Conservation (phyloP, 2,797 vertebrate species). For the Falco biarmicus region DNA sequence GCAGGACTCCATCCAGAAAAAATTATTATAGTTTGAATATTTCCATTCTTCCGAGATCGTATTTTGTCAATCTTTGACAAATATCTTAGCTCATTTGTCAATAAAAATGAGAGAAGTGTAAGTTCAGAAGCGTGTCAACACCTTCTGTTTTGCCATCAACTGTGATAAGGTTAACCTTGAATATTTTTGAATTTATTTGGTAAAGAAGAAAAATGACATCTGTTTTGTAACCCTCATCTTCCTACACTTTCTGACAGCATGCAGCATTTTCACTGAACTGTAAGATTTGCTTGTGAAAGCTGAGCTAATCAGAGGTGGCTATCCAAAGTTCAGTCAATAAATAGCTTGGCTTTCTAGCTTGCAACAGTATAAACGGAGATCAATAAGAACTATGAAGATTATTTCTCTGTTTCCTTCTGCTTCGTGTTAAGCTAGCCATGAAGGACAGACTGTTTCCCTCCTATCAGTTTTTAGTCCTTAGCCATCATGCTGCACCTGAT, state of each 20-base stretch:
- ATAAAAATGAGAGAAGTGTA: slow-evolving; percentile 1
- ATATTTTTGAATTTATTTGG: slow-evolving; percentile 53
- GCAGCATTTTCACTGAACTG: slow-evolving; percentile 27
- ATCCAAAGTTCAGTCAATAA: slow-evolving; percentile 75
- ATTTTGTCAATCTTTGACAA: not conserved
- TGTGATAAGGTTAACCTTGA: slow-evolving; percentile 52
- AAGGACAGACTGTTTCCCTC: slow-evolving; percentile 53
- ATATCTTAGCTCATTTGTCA: slow-evolving; percentile 12
- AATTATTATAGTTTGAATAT: not conserved
- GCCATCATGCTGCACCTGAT: not conserved
- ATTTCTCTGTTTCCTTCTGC: slow-evolving; percentile 56
- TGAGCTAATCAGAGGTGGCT: slow-evolving; percentile 72
- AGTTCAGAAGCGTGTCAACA: slow-evolving; percentile 52
- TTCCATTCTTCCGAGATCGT: not conserved
- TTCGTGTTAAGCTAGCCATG: not conserved
- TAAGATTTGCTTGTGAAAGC: slow-evolving; percentile 48
- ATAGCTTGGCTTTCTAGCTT: slow-evolving; percentile 64
- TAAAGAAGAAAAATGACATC: slow-evolving; percentile 61
- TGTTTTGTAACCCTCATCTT: slow-evolving; percentile 66
- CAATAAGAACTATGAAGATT: slow-evolving; percentile 67
- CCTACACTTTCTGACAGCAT: slow-evolving; percentile 62
- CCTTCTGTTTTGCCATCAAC: slow-evolving; percentile 50
- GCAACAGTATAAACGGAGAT: slow-evolving; percentile 65
- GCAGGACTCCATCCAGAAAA: not conserved
- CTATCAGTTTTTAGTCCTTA: not conserved